Percentiles rank a stretch among this genome's conserved stretches.
Evolutionary conservation across 2,113 vertebrate species (phyloP).

Genomic region (Vulpes lagopus): DNA sequence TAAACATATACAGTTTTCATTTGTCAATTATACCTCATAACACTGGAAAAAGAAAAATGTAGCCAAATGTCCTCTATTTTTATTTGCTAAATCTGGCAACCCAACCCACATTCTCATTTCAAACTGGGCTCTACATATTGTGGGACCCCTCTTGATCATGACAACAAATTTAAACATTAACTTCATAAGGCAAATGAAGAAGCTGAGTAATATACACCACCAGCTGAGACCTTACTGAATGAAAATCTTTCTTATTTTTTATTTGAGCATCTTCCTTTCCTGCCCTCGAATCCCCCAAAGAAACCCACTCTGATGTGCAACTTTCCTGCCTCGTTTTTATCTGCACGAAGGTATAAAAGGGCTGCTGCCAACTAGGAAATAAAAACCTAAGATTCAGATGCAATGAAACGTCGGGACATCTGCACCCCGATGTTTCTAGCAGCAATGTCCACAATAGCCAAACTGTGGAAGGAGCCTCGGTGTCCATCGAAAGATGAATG

Average conservation of each 20-base stretch:
- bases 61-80: background rate
- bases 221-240: background rate
- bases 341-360: background rate
- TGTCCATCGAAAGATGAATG: too few relatives aligned
- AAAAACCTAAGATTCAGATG: background rate
- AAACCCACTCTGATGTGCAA: background rate
- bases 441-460: too few relatives aligned
- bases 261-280: background rate
- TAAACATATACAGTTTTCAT: background rate
- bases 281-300: background rate
- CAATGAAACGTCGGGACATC: too few relatives aligned
- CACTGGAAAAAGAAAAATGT: background rate
- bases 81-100: conserved; percentile 28
- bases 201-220: background rate
- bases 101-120: background rate
- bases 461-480: too few relatives aligned
- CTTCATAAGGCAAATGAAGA: background rate
- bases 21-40: background rate
- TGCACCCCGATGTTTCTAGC: too few relatives aligned
- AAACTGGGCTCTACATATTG: background rate
- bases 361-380: background rate
- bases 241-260: conserved; percentile 5
- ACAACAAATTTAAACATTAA: conserved; percentile 24
- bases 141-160: background rate
- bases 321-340: background rate